Evolutionary conservation across 2,797 vertebrate genomes (phyloP), one percentile per base, ranked within the genome.

Genomic region (Anolis apletophallus): DNA sequence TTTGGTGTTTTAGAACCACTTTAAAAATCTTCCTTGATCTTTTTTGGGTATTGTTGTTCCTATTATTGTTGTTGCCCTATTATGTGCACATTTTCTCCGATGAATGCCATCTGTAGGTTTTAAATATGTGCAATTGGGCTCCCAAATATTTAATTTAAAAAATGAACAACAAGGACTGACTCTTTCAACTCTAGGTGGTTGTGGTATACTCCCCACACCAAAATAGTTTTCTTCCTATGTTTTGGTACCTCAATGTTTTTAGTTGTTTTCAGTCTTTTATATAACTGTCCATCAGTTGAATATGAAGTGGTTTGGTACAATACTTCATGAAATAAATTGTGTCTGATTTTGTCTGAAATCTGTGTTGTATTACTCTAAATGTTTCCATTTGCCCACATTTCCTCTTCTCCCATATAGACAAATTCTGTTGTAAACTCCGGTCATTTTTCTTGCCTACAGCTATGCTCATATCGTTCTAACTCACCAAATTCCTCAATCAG

Each of bases 1-100:
- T 2, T 59, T 87, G 34, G 76, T n/a, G n/a, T 46, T 89, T 91
- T 88, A 72, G 80, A 0, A 36, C 11, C 21, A 83, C 88, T 90
- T 91, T 90, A 83, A 74, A 86, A 89, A 78, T 0, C 5, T 80
- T 12, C 75, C 3, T 83, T 23, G 75, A 1, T 54, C 50, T 0
- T 59, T 72, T 34, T 55, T 46, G 4, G 7, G 0, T 1, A 68
- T 13, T 23, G 52, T 82, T 85, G 26, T 80, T 50, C 21, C 8
- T 64, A 3, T 29, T 11, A 11, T 85, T 81, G 61, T 21, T n/a
- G 61, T 21, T n/a, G 71, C 32, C 19, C 57, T 2, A 9, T 84
- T 84, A 61, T 59, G 68, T 82, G 71, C 16, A 55, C 40, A 50
- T 13, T 21, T 16, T 67, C 32, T n/a, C 84, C 16, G 16, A 67